Evolutionary conservation across 2,113 vertebrate species (phyloP), one percentile per base, ranked within the genome.

Genomic region (Podarcis raffonei): DNA sequence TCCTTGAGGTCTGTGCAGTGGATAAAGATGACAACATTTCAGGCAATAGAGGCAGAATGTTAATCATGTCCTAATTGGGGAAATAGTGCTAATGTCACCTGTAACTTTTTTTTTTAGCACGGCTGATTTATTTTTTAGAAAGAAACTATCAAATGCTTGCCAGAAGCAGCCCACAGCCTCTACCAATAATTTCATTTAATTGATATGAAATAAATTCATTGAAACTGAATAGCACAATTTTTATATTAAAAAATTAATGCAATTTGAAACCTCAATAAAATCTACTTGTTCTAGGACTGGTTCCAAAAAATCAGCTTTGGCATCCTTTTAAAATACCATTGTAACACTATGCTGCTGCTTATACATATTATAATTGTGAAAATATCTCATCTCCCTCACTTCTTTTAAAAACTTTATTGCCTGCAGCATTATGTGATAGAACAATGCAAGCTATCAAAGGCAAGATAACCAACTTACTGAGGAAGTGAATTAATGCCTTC

Each of bases 401-500:
- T 6, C 15, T 69, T 89, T 87, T 68, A 88, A 87, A 86, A 83
- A 15, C 81, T 71, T 9, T 90, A 4, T 94, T 92, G 88, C 90
- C 81, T 94, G 81, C 84, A 92, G 27, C 90, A 89, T 48, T 91
- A 30, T 72, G 82, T 20, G 66, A 1, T 90, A 42, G 91, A 94
- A 92, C 84, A 94, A 88, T 84, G 18, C 18, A 93, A 86, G 30
- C 83, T 95, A 83, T 96, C 94, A 95, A 92, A 96, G 81, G 85
- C 22, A 85, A 90, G 92, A 94, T 94, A 94, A 93, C 87, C 89
- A 96, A 92, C 95, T 95, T 96, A 94, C 81, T 78, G 92, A 84
- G 87, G 91, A 96, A 94, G 91, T 72, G 18, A 96, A 97, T 95
- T 92, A 96, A 91, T 92, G 86, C 76, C 81, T 89, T 95, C 75